Conservation (phyloP, 92 coral and sea anemone genomes). For the Meandrina meandrites region DNA sequence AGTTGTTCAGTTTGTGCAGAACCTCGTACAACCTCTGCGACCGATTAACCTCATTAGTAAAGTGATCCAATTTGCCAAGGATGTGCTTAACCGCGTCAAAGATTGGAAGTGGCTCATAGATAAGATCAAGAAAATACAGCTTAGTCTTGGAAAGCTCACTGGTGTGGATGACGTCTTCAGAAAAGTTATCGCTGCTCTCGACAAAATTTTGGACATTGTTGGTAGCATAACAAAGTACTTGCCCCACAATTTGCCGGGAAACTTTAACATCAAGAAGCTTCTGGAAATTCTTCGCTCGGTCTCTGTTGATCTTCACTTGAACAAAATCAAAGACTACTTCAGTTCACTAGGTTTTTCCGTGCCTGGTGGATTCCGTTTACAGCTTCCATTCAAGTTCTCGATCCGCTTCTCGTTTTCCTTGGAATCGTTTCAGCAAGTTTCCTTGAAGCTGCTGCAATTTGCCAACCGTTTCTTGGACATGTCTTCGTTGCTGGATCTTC, state of each 20-base stretch:
- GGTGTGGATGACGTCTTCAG: slow-evolving; percentile 77
- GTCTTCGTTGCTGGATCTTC: slow-evolving; percentile 68
- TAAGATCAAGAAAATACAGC: slow-evolving; percentile 73
- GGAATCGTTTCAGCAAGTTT: slow-evolving; percentile 65
- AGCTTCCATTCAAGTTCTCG: slow-evolving; percentile 82
- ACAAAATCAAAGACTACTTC: slow-evolving; percentile 84
- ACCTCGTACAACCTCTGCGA: slow-evolving; percentile 73
- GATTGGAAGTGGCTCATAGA: slow-evolving; percentile 81
- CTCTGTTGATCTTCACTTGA: slow-evolving; percentile 68
- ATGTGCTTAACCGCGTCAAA: slow-evolving; percentile 58
- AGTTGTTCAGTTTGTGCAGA: slow-evolving; percentile 67
- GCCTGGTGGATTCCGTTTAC: slow-evolving; percentile 75
- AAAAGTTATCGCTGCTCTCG: slow-evolving; percentile 78
- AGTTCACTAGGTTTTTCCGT: slow-evolving; percentile 54
- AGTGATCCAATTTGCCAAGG: slow-evolving; percentile 73
- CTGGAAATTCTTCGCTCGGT: slow-evolving; percentile 70
- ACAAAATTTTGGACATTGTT: slow-evolving; percentile 73
- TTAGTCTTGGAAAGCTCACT: slow-evolving; percentile 66
- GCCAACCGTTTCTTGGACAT: slow-evolving; percentile 82
- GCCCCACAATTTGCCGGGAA: slow-evolving; percentile 81
- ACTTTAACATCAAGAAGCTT: slow-evolving; percentile 72
- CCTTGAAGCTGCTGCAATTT: slow-evolving; percentile 65
- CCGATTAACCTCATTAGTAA: slow-evolving; percentile 76
- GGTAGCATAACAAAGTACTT: slow-evolving; percentile 67
- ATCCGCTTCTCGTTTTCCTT: slow-evolving; percentile 77